phyloP scores from a whole-genome alignment of 2,113 vertebrate species.

The Hassar affinis region DNA sequence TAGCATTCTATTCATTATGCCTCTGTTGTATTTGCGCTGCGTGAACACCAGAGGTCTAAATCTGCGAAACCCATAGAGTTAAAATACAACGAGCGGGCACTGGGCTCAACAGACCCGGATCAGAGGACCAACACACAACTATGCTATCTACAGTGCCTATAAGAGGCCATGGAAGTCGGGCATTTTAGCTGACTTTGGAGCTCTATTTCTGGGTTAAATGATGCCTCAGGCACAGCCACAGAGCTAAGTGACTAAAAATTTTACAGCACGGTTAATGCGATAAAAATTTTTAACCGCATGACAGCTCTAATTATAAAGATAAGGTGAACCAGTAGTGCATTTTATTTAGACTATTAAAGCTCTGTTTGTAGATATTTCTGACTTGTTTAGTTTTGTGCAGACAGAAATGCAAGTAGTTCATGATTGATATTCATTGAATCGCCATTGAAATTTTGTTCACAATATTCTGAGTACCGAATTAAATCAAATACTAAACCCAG shows the following conservation, averaged over 20 bases:
- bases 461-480: background rate
- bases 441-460: no score
- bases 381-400: background rate
- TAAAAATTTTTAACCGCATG: background rate
- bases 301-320: background rate
- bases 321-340: background rate
- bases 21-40: background rate
- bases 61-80: background rate
- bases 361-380: background rate
- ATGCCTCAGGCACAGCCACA: background rate
- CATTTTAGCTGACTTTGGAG: background rate
- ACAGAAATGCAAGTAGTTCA: background rate
- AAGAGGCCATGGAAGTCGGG: background rate
- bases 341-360: background rate
- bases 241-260: background rate
- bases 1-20: background rate
- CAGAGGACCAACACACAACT: background rate
- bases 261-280: background rate
- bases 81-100: background rate
- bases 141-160: background rate
- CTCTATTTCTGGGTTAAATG: background rate
- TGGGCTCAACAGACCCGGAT: background rate
- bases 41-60: background rate
- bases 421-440: no score
- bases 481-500: background rate